phyloP scores from a whole-genome alignment of 2,113 vertebrate species.

The Mellivora capensis region DNA sequence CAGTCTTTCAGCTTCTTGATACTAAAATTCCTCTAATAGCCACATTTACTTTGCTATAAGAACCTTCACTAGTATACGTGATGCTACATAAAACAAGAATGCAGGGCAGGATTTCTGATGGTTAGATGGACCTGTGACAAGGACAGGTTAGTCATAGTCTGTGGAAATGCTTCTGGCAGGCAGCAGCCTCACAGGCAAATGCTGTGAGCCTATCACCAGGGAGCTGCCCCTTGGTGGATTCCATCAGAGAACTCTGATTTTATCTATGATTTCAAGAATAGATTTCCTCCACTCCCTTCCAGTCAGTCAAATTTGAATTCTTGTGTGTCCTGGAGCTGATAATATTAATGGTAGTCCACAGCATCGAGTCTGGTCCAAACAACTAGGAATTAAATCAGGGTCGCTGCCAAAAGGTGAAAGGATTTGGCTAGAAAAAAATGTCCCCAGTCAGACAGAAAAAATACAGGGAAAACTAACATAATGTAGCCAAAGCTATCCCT shows the following conservation, averaged over 20 bases:
- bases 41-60: background rate
- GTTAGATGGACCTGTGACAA: background rate
- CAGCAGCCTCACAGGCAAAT: background rate
- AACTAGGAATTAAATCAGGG: background rate
- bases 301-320: background rate
- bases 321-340: background rate
- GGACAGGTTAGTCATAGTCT: background rate
- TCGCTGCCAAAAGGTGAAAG: background rate
- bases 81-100: background rate
- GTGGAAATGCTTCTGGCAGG: background rate
- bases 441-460: background rate
- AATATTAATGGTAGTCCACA: background rate
- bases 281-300: background rate
- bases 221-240: slow-evolving; percentile 48
- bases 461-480: slow-evolving; percentile 57
- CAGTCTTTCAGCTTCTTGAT: background rate
- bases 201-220: background rate
- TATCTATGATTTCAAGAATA: background rate
- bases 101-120: background rate
- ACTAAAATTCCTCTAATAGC: background rate
- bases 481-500: background rate
- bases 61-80: background rate
- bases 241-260: background rate
- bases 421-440: background rate
- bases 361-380: background rate